These are phyloP conservation scores for Pogonomyrmex californicus DNA, from an alignment of 1,140 invertebrate species.

Conservation along the genomic window DNA sequence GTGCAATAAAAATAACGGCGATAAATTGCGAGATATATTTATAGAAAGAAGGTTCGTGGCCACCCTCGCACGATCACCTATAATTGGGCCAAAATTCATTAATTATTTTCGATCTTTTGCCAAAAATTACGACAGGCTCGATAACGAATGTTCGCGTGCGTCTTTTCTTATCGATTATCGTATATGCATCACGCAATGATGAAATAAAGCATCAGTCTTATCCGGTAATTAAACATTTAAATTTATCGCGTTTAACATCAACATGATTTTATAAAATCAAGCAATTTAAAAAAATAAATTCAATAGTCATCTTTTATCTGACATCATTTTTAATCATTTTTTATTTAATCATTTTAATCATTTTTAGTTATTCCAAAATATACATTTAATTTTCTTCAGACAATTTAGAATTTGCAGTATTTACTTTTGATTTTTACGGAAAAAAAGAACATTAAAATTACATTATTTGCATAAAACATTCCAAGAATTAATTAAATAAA, in stretches of 20 bases:
- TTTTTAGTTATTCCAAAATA: not conserved
- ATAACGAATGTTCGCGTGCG: slow-evolving; percentile 39
- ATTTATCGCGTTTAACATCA: slow-evolving; percentile 53
- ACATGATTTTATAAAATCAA: slow-evolving; percentile 43
- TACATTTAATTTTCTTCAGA: not conserved
- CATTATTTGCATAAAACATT: not conserved
- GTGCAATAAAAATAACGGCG: slow-evolving; percentile 78
- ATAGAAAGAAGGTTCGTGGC: slow-evolving; percentile 74
- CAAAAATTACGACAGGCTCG: slow-evolving; percentile 56
- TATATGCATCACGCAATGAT: slow-evolving; percentile 8
- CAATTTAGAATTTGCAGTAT: not conserved
- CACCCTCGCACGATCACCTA: slow-evolving; percentile 69
- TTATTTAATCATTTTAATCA: not conserved
- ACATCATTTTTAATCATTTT: not conserved
- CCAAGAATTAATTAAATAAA: slow-evolving; percentile 10
- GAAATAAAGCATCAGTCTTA: not conserved
- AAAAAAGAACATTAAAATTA: not conserved
- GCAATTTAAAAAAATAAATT: not conserved
- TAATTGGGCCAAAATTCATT: slow-evolving; percentile 79
- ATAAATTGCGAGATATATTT: slow-evolving; percentile 79
- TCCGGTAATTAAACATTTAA: slow-evolving; percentile 3
- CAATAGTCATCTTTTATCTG: no score
- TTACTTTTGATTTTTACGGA: not conserved
- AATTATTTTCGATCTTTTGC: slow-evolving; percentile 78
- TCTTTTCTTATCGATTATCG: slow-evolving; percentile 8